phyloP scores from a whole-genome alignment of 2,888 invertebrate species.

The Phalera bucephala region DNA sequence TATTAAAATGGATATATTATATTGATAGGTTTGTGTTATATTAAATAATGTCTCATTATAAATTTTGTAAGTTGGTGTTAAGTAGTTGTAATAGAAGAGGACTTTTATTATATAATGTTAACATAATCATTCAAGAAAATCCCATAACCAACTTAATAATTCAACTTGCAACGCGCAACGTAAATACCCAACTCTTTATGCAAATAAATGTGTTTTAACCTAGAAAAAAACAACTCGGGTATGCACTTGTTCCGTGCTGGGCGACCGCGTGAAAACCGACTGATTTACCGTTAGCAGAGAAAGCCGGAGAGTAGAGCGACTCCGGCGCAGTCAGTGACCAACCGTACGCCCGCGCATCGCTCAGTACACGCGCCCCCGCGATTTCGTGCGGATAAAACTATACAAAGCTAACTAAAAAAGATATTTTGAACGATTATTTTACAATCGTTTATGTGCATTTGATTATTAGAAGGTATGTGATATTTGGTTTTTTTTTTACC shows the following conservation, averaged over 20 bases:
- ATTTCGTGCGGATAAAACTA: not conserved
- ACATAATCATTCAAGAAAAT: too few relatives aligned
- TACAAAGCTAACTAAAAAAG: not conserved
- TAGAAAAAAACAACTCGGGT: conserved; percentile 19
- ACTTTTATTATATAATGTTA: too few relatives aligned
- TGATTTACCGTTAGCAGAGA: conserved; percentile 70
- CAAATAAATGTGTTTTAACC: conserved; percentile 14
- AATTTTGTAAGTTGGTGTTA: too few relatives aligned
- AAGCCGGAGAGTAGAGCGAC: conserved; percentile 54
- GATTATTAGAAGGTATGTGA: conserved; percentile 14
- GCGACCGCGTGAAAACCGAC: conserved; percentile 30
- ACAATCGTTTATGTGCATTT: conserved; percentile 10
- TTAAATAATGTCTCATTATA: too few relatives aligned
- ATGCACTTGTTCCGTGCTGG: conserved; percentile 32
- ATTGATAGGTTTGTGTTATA: too few relatives aligned
- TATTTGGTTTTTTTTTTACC: too few relatives aligned
- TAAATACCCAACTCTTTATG: not conserved
- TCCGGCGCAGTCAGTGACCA: conserved; percentile 28
- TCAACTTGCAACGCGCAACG: too few relatives aligned
- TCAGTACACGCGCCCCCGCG: conserved; percentile 21
- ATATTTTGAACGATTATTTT: not conserved
- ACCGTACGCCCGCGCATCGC: conserved; percentile 20
- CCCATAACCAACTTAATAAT: too few relatives aligned
- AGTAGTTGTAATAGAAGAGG: too few relatives aligned
- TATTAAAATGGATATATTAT: too few relatives aligned